phyloP scores from a whole-genome alignment of 2,888 invertebrate species.

The Euspilapteryx auroguttella region DNA sequence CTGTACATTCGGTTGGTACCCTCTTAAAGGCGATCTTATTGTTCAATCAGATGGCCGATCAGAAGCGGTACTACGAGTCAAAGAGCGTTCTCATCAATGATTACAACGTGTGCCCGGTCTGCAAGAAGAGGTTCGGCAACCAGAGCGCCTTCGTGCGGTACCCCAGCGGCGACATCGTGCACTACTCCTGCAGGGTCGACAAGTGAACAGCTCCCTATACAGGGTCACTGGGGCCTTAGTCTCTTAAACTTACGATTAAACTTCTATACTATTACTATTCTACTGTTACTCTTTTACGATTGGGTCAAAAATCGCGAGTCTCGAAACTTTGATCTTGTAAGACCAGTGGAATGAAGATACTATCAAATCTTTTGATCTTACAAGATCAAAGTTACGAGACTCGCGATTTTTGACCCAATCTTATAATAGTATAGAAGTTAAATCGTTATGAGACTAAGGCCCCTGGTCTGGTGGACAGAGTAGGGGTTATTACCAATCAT shows the following conservation, averaged over 20 bases:
- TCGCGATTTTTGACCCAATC: no score
- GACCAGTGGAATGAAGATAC: no score
- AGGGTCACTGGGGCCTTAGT: not conserved
- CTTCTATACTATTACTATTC: no score
- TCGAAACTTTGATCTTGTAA: not conserved
- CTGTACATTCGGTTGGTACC: no score
- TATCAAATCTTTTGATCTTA: not conserved
- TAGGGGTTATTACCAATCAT: no score
- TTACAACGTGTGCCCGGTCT: constrained; percentile 85
- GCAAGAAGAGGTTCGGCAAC: constrained; percentile 91
- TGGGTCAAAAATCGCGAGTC: no score
- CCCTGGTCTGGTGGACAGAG: no score
- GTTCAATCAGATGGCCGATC: constrained; percentile 78
- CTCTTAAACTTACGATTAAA: no score
- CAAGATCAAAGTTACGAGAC: no score
- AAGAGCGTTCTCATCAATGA: constrained; percentile 85
- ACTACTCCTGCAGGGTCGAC: constrained; percentile 75
- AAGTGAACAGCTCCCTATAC: constrained; percentile 12
- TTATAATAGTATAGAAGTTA: not conserved
- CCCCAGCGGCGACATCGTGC: constrained; percentile 90
- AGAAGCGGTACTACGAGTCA: constrained; percentile 78
- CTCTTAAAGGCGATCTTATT: no score
- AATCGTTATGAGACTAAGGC: no score
- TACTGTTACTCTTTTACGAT: no score
- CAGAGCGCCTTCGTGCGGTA: constrained; percentile 93